Evolutionary conservation across 2,113 vertebrate species (phyloP).

Genomic region (Dromaius novaehollandiae): DNA sequence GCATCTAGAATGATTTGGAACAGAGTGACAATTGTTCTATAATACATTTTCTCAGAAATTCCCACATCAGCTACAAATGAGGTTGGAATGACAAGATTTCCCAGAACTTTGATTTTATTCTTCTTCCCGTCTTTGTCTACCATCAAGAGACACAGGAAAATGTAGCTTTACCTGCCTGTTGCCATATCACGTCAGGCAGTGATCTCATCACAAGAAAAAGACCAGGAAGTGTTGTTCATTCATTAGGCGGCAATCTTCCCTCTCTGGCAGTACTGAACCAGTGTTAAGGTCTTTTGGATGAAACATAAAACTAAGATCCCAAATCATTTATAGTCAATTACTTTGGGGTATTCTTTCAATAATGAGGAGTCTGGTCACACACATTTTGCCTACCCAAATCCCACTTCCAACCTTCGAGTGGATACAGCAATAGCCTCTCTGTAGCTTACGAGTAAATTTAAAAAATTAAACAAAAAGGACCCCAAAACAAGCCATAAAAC

Average conservation of each 20-base stretch:
- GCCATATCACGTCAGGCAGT: background rate
- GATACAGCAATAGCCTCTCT: background rate
- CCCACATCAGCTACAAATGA: background rate
- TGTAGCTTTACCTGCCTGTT: slow-evolving; percentile 13
- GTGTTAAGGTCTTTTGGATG: background rate
- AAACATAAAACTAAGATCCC: background rate
- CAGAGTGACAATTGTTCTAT: background rate
- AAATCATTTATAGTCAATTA: background rate
- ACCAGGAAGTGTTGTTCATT: background rate
- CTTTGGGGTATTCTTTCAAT: background rate
- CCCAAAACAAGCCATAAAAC: background rate
- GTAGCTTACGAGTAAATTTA: background rate
- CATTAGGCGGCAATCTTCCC: background rate
- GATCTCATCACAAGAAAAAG: slow-evolving; percentile 24
- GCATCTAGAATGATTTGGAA: background rate
- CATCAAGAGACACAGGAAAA: slow-evolving; percentile 31
- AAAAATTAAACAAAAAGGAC: background rate
- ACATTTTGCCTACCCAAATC: background rate
- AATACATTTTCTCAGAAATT: background rate
- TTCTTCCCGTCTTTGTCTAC: background rate
- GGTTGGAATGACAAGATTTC: background rate
- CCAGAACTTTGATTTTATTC: background rate
- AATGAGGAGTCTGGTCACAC: background rate
- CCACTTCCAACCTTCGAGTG: background rate
- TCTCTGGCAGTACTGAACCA: slow-evolving; percentile 9